Base-by-base conservation (phyloP, 2,797 vertebrate species). In the Telmatherina bonti region DNA sequence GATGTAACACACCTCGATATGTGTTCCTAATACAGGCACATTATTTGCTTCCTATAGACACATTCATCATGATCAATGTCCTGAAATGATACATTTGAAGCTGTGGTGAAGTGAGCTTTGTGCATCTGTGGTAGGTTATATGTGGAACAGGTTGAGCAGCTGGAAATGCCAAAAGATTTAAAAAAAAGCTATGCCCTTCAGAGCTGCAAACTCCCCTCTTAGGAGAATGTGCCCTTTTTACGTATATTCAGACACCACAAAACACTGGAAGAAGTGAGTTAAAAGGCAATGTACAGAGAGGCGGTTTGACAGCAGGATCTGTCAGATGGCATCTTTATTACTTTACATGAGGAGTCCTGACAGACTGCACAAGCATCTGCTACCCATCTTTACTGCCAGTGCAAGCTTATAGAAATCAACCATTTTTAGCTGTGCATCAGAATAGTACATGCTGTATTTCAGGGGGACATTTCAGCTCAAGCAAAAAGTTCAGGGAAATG, bases 251-350 rank as follows among this genome's bases (percentile, higher is more conserved):
- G 86, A 88, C 47, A 75, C 57, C 81, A 81, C 67, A 79, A 78
- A 88, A 73, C 76, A 83, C 76, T 4, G 3, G 56, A 76, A 82
- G 74, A 86, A 35, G 59, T 58, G 73, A 75, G 83, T 81, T 84
- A 67, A 76, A 70, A 78, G 71, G 79, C 71, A 74, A 79, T 72
- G 72, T 78, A 68, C 63, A 75, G 85, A 91, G 85, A 83, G 76
- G 79, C 65, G 70, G 74, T 87, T 82, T 83, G 88, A 92, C 90
- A 93, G 89, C 85, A 90, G 88, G 85, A 91, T 78, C 80, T 88
- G 88, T 92, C 89, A 92, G 87, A 91, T 91, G 89, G 89, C 86
- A 84, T 90, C 88, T 91, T 90, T 92, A 93, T 91, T 88, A 86
- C 62, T 77, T 84, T 81, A 79, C 88, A 78, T 72, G 83, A 84